Evolutionary conservation across 2,797 vertebrate species (phyloP).

Genomic region (Ibycter americanus): DNA sequence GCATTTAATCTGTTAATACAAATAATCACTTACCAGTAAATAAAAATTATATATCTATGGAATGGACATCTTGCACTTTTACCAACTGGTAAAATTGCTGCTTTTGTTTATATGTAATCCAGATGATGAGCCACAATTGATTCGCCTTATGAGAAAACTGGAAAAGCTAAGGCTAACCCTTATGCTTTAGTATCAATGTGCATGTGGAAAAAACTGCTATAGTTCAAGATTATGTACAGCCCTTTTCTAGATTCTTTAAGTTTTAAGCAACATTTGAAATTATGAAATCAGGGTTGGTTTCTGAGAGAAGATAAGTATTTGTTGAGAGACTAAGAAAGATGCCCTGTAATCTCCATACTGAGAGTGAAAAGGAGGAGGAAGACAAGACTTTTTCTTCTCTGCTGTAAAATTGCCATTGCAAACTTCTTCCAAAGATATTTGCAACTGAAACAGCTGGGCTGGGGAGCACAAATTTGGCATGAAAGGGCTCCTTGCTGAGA

Average conservation of each 20-base stretch:
- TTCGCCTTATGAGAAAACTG: neutral
- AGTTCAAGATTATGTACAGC: neutral
- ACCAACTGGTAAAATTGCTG: neutral
- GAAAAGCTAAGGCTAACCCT: neutral
- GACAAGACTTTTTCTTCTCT: neutral
- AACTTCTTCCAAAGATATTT: neutral
- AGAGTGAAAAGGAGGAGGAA: neutral
- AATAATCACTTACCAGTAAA: neutral
- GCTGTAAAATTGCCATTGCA: neutral
- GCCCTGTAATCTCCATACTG: neutral
- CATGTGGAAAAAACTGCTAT: neutral
- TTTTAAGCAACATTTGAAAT: neutral
- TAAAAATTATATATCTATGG: neutral
- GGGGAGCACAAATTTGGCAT: neutral
- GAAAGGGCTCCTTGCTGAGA: neutral
- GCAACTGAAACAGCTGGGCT: neutral
- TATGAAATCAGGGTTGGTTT: neutral
- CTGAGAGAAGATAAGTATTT: neutral
- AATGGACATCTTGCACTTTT: neutral
- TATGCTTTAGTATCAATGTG: neutral
- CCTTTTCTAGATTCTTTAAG: neutral
- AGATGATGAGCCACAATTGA: neutral
- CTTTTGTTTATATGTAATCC: neutral
- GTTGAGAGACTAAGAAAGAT: neutral
- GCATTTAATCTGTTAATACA: neutral